phyloP scores from a whole-genome alignment of 1,140 invertebrate species.

The Cyclina sinensis region DNA sequence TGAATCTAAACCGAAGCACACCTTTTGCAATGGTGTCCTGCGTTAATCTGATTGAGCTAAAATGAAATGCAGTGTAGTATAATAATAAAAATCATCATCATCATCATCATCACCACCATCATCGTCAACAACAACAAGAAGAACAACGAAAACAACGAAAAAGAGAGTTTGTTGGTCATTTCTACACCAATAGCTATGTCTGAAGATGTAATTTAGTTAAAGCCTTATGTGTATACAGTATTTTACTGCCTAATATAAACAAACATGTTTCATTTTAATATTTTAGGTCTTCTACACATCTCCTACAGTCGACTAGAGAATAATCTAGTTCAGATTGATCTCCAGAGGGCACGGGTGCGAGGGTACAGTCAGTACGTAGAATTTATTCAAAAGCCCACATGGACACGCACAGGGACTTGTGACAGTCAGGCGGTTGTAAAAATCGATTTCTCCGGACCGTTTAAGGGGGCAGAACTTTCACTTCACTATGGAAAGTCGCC shows the following conservation, averaged over 20 bases:
- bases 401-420: conserved; percentile 70
- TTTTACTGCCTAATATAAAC: neutral
- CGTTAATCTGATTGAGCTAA: too few species aligned
- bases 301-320: conserved; percentile 55
- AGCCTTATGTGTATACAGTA: neutral
- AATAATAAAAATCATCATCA: too few species aligned
- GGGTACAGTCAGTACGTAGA: conserved; percentile 84
- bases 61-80: too few species aligned
- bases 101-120: too few species aligned
- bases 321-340: conserved; percentile 81
- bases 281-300: conserved; percentile 55
- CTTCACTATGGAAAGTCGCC: conserved; percentile 83
- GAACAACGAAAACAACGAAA: too few species aligned
- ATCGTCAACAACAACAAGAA: too few species aligned
- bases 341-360: conserved; percentile 79
- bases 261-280: neutral
- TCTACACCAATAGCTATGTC: too few species aligned
- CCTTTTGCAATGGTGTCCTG: too few species aligned
- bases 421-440: conserved; percentile 83
- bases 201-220: too few species aligned
- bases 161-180: too few species aligned
- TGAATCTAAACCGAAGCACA: too few species aligned
- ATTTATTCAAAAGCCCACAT: conserved; percentile 79
- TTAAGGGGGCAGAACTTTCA: conserved; percentile 77
- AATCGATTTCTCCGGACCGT: conserved; percentile 83